A percentile compares a stretch with the other conserved stretches of the same genome.
These are phyloP conservation scores for Phrynosoma blainvillii DNA, from an alignment of 2,113 vertebrate species.

Conservation along the genomic window DNA sequence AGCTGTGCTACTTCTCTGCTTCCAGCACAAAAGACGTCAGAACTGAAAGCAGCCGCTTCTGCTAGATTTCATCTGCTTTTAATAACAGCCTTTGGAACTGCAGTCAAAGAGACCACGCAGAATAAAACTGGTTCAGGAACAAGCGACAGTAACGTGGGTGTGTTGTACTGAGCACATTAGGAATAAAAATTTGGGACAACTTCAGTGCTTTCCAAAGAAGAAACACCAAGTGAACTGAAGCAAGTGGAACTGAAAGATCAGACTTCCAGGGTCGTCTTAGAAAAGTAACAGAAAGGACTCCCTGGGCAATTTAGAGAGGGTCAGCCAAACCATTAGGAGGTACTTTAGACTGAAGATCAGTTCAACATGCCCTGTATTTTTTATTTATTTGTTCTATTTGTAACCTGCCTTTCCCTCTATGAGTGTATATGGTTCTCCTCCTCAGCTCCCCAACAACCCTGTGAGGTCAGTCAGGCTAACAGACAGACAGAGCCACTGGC, in stretches of 20 bases:
- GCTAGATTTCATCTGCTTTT: conserved; percentile 37
- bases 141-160: conserved; percentile 7
- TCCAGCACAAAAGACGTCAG: conserved; percentile 27
- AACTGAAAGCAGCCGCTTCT: conserved; percentile 20
- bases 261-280: background rate
- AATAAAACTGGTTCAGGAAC: conserved; percentile 22
- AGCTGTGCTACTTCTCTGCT: conserved; percentile 31
- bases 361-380: background rate
- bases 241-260: background rate
- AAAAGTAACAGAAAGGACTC: background rate
- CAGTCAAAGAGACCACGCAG: conserved; percentile 6
- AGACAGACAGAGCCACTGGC: too few relatives aligned
- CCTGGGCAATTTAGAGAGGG: background rate
- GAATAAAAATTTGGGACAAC: background rate
- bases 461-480: too few relatives aligned
- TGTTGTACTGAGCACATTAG: background rate
- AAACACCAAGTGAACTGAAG: background rate
- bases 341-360: background rate
- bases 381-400: too few relatives aligned
- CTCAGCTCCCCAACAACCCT: too few relatives aligned
- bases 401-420: too few relatives aligned
- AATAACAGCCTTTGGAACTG: conserved; percentile 30
- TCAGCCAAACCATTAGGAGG: background rate
- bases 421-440: too few relatives aligned
- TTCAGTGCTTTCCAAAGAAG: background rate